Conservation (phyloP, 2,113 vertebrate species). For the Corvus moneduloides region DNA sequence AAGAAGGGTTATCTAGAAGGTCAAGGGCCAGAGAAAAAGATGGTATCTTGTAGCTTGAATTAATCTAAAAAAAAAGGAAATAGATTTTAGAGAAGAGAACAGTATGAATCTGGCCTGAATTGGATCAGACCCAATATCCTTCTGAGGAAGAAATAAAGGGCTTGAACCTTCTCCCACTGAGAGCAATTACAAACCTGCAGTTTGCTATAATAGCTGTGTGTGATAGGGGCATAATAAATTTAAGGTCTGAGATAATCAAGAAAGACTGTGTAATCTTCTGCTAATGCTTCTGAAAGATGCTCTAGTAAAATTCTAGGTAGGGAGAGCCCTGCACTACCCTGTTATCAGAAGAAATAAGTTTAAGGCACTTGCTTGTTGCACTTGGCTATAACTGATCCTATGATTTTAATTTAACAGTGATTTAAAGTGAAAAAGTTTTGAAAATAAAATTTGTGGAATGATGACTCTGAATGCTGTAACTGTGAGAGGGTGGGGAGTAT, state of each 20-base stretch:
- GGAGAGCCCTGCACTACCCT: not conserved
- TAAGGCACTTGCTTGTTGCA: not conserved
- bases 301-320: not conserved
- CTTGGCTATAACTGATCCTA: not conserved
- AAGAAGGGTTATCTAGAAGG: not conserved
- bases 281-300: slow-evolving; percentile 25
- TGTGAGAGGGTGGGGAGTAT: not conserved
- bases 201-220: slow-evolving; percentile 40
- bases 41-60: not conserved
- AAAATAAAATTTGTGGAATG: not conserved
- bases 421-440: not conserved
- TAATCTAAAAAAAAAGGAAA: slow-evolving; percentile 3
- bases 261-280: slow-evolving; percentile 25
- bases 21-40: slow-evolving; percentile 1
- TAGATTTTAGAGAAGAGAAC: slow-evolving; percentile 19
- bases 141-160: slow-evolving; percentile 40
- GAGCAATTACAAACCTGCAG: slow-evolving; percentile 46
- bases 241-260: slow-evolving; percentile 56
- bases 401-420: not conserved
- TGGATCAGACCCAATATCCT: slow-evolving; percentile 20
- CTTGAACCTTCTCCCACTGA: slow-evolving; percentile 54
- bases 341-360: not conserved
- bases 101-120: slow-evolving; percentile 16
- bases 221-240: slow-evolving; percentile 47
- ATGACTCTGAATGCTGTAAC: not conserved